phyloP scores from a whole-genome alignment of 2,888 invertebrate genomes.

The Eudemis profundana region DNA sequence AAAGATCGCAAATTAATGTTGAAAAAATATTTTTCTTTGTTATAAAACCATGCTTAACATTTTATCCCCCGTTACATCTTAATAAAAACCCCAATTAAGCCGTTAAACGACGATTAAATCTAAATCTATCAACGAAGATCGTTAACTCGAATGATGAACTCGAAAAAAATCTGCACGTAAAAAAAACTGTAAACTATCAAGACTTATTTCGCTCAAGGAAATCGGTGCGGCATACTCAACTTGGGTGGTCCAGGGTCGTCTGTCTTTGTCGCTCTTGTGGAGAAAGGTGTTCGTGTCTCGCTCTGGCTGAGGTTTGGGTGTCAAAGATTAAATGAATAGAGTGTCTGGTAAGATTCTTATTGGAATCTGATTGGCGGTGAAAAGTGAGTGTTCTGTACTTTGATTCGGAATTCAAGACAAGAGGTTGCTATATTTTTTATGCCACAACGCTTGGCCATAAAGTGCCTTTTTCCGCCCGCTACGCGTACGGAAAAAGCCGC shows the following conservation, averaged over 20 bases:
- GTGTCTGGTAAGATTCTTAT: constrained; percentile 16
- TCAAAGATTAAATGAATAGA: constrained; percentile 32
- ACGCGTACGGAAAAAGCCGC: no score
- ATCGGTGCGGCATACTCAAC: constrained; percentile 71
- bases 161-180: constrained; percentile 49
- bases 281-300: constrained; percentile 41
- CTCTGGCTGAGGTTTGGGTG: constrained; percentile 49
- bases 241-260: constrained; percentile 74
- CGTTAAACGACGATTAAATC: constrained; percentile 24
- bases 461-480: no score
- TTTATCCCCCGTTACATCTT: constrained; percentile 16
- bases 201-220: constrained; percentile 60
- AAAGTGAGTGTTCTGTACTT: no score
- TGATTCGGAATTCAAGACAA: no score
- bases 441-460: no score
- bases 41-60: background rate
- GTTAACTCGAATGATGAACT: constrained; percentile 25
- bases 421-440: no score
- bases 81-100: constrained; percentile 23
- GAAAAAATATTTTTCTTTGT: no score
- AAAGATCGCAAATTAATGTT: no score
- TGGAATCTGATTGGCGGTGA: background rate
- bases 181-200: constrained; percentile 69
- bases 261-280: constrained; percentile 54
- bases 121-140: constrained; percentile 25